Evolutionary conservation across 35 echinoderm and acorn worm genomes (phyloP).

Genomic region (Heliocidaris tuberculata): DNA sequence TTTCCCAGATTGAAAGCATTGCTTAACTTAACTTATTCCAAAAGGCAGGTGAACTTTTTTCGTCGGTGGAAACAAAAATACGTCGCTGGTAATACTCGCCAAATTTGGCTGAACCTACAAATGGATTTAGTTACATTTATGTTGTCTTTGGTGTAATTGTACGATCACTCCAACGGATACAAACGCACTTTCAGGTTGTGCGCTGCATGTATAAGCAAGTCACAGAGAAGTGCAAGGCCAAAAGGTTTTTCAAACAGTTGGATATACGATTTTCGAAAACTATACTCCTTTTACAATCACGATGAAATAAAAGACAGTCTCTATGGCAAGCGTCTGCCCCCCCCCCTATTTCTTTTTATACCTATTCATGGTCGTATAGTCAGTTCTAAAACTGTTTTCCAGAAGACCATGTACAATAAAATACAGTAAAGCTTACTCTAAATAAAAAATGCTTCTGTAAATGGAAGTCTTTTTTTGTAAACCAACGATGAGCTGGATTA

Average conservation of each 20-base stretch:
- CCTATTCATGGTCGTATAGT: neutral
- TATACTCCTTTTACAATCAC: neutral
- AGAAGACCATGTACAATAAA: too few species aligned
- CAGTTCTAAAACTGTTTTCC: too few species aligned
- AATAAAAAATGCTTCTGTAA: too few species aligned
- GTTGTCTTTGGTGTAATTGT: conserved; percentile 20
- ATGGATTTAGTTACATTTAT: conserved; percentile 43
- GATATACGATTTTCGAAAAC: neutral
- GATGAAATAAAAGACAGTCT: neutral
- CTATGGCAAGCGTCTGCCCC: neutral
- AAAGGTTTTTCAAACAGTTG: neutral
- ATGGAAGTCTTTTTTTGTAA: too few species aligned
- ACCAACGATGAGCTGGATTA: too few species aligned
- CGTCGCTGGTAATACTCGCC: neutral
- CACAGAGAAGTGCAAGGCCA: neutral
- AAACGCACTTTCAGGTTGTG: conserved; percentile 22
- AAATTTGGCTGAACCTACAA: conserved; percentile 33
- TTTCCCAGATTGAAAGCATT: neutral
- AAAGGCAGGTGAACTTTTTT: conserved; percentile 35
- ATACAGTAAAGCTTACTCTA: too few species aligned
- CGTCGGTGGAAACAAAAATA: neutral
- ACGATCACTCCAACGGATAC: neutral
- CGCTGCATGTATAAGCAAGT: neutral
- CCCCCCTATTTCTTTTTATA: neutral
- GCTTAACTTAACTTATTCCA: conserved; percentile 1